Base-by-base conservation (phyloP, 2,888 invertebrate species). In the Bursaphelenchus okinawaensis region DNA sequence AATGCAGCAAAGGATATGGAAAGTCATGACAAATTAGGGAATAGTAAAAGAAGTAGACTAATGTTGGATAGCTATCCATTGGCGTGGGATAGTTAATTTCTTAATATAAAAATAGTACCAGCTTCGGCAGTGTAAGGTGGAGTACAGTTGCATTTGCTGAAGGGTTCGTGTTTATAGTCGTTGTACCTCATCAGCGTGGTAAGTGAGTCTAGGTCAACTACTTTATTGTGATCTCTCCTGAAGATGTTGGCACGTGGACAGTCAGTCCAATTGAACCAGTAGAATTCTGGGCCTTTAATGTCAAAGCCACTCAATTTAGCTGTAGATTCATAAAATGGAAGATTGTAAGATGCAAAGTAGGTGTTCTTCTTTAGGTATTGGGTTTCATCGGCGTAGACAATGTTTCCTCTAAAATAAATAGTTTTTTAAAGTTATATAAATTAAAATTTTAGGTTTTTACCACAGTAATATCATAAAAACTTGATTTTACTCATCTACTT, bases 301-400 rank as follows among this genome's bases (percentile, higher is more conserved):
- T 85, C 85, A 16, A 86, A 86, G 27, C 89, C 89, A 83, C 88
- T 88, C 69, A 87, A 68, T 22, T 88, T 87, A 83, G 87, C 89
- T 31, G 89, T 86, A 20, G 85, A 83, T 63, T 86, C 85, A 84
- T 88, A 89, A 83, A 86, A 87, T 73, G 90, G 87, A 70, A 87
- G 86, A 83, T 90, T 90, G 82, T 89, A 89, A 57, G 89, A 89
- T 29, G 89, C 88, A 88, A 91, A 90, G 84, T 88, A 90, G 27
- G 87, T 87, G 68, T 87, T 86, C 61, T 77, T 74, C 58, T 78
- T 69, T 59, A 80, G 66, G 67, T 75, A 80, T 73, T 73, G 72
- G 7, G 77, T 81, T 63, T 79, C 56, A 67, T 80, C 80, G n/a
- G 69, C 68, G 63, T 74, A 80, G 50, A 75, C 69, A 56, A 76